These are phyloP conservation scores for Leptestheria dahalacensis DNA, from an alignment of 1,140 invertebrate species.

Conservation along the genomic window DNA sequence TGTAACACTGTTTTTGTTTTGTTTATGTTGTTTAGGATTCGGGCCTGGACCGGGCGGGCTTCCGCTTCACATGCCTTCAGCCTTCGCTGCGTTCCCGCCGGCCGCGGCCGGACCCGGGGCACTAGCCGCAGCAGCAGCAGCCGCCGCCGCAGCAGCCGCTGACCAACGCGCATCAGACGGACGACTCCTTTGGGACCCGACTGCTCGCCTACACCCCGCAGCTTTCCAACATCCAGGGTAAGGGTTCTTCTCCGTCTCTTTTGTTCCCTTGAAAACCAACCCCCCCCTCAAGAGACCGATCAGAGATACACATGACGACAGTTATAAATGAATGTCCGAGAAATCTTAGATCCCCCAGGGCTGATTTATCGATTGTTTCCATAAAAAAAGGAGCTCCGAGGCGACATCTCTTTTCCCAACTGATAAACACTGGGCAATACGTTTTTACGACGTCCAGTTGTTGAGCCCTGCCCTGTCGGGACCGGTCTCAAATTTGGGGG, in stretches of 20 bases:
- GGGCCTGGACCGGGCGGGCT: conserved; percentile 13
- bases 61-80: conserved; percentile 15
- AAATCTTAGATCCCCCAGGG: not conserved
- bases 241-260: not conserved
- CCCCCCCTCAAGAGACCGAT: not conserved
- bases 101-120: conserved; percentile 9
- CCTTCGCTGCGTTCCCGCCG: conserved; percentile 16
- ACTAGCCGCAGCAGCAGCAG: conserved; percentile 4
- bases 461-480: not conserved
- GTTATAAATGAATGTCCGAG: not conserved
- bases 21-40: conserved; percentile 5
- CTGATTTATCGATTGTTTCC: not conserved
- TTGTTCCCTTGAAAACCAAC: not conserved
- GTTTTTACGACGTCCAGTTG: not conserved
- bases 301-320: not conserved
- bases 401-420: not conserved
- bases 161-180: conserved; percentile 3
- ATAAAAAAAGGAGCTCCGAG: not conserved
- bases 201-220: conserved; percentile 12
- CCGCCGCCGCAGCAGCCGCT: conserved; percentile 4
- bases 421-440: not conserved
- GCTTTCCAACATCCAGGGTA: conserved; percentile 12
- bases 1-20: conserved; percentile 4
- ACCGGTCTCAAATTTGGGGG: not conserved
- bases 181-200: conserved; percentile 12